A percentile compares a stretch with the other conserved stretches of the same genome.
Conservation (phyloP, 2,113 vertebrate genomes). For the Larimichthys polyactis region DNA sequence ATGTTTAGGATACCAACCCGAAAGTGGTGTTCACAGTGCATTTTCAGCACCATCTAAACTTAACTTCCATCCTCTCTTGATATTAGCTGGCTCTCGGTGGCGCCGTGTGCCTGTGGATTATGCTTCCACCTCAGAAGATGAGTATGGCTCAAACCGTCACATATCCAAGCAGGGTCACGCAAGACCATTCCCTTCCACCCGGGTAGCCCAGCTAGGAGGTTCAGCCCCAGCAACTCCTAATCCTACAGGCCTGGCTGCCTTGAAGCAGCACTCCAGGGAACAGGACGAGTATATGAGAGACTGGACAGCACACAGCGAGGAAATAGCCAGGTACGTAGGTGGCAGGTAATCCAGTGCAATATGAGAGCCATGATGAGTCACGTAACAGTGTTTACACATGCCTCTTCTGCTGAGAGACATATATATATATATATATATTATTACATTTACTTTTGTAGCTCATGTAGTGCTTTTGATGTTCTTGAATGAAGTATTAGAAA, state of each 20-base stretch:
- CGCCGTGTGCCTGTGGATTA: constrained; percentile 96
- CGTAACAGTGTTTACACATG: neutral
- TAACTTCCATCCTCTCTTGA: neutral
- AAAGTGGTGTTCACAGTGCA: neutral
- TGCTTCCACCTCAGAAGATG: constrained; percentile 98
- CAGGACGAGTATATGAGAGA: constrained; percentile 98
- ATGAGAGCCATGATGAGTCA: constrained; percentile 28
- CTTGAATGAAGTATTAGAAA: neutral
- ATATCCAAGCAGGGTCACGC: constrained; percentile 90
- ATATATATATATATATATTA: too few species aligned
- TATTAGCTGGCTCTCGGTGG: constrained; percentile 88
- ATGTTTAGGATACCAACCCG: neutral
- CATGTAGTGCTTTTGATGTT: neutral
- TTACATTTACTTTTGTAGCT: neutral
- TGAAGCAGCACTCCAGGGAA: constrained; percentile 92
- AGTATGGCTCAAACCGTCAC: constrained; percentile 97
- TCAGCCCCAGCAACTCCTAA: constrained; percentile 82
- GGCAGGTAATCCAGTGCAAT: neutral
- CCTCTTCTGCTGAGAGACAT: neutral
- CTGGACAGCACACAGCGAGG: constrained; percentile 98
- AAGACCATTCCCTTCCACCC: constrained; percentile 89
- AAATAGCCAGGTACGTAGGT: constrained; percentile 91
- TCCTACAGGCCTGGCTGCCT: constrained; percentile 78
- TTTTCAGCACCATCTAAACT: neutral
- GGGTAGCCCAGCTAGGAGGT: constrained; percentile 89